phyloP scores from a whole-genome alignment of 1,140 invertebrate species.

The Drosophila micromelanica region DNA sequence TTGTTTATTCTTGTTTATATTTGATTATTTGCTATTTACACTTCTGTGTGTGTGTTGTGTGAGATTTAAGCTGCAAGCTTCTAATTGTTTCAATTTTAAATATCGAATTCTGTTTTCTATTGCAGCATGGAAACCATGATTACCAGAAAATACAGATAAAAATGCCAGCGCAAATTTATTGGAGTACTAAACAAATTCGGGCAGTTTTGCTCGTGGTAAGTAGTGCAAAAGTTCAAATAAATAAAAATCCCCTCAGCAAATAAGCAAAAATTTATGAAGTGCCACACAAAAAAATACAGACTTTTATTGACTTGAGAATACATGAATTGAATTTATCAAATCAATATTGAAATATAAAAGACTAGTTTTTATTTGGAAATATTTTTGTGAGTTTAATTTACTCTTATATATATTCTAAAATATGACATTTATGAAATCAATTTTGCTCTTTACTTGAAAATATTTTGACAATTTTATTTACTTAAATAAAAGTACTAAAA shows the following conservation, averaged over 20 bases:
- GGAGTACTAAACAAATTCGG: conserved; percentile 60
- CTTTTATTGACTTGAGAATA: too few species aligned
- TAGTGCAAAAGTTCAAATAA: conserved; percentile 9
- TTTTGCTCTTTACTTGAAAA: too few species aligned
- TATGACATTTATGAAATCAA: too few species aligned
- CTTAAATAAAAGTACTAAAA: too few species aligned
- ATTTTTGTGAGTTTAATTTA: too few species aligned
- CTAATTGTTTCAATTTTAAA: neutral
- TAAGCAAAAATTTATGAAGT: too few species aligned
- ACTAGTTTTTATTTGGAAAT: too few species aligned
- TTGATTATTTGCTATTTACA: conserved; percentile 24
- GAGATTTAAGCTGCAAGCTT: neutral
- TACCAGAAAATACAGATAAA: conserved; percentile 79
- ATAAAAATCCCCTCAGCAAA: neutral
- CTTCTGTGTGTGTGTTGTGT: neutral
- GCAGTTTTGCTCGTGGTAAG: conserved; percentile 74
- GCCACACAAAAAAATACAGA: too few species aligned
- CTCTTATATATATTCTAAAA: too few species aligned
- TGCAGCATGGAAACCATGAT: conserved; percentile 74
- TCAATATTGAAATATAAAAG: too few species aligned
- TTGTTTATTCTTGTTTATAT: conserved; percentile 1
- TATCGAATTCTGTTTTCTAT: conserved; percentile 7
- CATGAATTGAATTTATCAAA: too few species aligned
- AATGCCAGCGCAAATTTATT: conserved; percentile 67
- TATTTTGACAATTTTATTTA: too few species aligned